Evolutionary conservation across 2,113 vertebrate genomes (phyloP).

Genomic region (Guaruba guarouba): DNA sequence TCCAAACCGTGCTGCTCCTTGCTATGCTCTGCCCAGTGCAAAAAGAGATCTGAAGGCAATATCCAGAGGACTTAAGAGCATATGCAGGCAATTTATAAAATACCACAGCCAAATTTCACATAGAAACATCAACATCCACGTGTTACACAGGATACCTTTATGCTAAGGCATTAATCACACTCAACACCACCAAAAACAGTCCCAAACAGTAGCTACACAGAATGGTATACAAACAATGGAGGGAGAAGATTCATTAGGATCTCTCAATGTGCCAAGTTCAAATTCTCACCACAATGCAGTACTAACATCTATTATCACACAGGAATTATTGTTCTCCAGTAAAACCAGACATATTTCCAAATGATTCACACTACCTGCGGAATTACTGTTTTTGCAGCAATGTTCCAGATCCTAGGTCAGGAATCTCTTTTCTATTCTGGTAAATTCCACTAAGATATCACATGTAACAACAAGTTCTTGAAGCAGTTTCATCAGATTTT

Average conservation of each 20-base stretch:
- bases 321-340: neutral
- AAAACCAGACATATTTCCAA: conserved; percentile 25
- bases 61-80: neutral
- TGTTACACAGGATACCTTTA: neutral
- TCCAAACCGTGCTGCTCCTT: neutral
- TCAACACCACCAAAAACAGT: neutral
- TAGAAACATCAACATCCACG: neutral
- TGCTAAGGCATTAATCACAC: neutral
- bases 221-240: neutral
- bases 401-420: conserved; percentile 48
- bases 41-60: neutral
- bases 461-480: conserved; percentile 68
- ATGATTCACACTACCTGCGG: conserved; percentile 46
- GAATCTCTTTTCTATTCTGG: conserved; percentile 48
- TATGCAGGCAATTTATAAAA: neutral
- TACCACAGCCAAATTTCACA: neutral
- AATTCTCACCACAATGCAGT: neutral
- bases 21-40: neutral
- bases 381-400: conserved; percentile 26
- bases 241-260: neutral
- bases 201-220: neutral
- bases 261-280: neutral
- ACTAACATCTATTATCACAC: neutral
- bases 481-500: conserved; percentile 60
- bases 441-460: conserved; percentile 51